These are phyloP conservation scores for Cheirogaleus medius DNA, from an alignment of 2,113 vertebrate species.

Conservation along the genomic window DNA sequence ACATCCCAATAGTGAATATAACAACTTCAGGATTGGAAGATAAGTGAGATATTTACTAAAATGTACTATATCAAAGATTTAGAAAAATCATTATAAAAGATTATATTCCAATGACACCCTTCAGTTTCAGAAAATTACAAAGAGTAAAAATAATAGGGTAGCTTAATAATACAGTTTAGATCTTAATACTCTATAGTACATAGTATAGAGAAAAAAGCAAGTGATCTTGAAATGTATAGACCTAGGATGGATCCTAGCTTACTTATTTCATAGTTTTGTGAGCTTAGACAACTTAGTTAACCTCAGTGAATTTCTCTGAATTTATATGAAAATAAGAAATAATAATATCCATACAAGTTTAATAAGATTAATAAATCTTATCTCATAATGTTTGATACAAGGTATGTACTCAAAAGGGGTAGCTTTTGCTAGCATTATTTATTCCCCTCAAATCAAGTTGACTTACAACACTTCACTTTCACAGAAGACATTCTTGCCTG, in stretches of 20 bases:
- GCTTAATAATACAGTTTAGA: not conserved
- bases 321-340: slow-evolving; percentile 7
- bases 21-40: not conserved
- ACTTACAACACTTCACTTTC: not conserved
- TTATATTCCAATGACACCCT: not conserved
- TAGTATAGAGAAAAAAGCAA: not conserved
- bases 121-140: slow-evolving; percentile 43
- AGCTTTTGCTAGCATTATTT: not conserved
- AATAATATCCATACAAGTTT: not conserved
- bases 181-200: not conserved
- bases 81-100: slow-evolving; percentile 6
- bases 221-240: not conserved
- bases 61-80: not conserved
- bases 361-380: not conserved
- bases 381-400: not conserved
- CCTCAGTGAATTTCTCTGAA: not conserved
- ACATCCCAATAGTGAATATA: not conserved
- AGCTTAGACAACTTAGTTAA: not conserved
- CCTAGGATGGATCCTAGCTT: not conserved
- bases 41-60: not conserved
- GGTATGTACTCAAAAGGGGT: not conserved
- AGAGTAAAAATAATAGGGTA: not conserved
- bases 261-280: not conserved
- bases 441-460: not conserved
- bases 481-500: not conserved